phyloP scores from a whole-genome alignment of 37 sponge, comb jelly and placozoan species.

The Chondrosia reniformis region DNA sequence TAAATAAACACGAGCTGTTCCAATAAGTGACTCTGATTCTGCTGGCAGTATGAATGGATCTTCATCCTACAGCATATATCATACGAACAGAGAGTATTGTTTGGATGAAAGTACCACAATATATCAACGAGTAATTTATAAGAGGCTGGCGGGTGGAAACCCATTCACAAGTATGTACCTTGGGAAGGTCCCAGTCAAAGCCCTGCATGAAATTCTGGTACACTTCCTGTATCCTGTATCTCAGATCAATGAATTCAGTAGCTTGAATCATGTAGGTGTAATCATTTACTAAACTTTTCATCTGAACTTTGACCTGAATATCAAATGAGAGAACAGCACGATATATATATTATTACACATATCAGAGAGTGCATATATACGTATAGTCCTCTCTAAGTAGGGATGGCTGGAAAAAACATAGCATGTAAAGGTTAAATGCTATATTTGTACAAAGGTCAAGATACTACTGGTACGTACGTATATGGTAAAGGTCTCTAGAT shows the following conservation, averaged over 20 bases:
- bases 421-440: too few relatives aligned
- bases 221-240: slow-evolving; percentile 70
- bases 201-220: slow-evolving; percentile 69
- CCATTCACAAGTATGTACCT: background rate
- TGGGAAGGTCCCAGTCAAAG: slow-evolving; percentile 49
- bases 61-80: slow-evolving; percentile 45
- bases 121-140: background rate
- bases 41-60: slow-evolving; percentile 61
- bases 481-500: too few relatives aligned
- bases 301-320: slow-evolving; percentile 47
- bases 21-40: slow-evolving; percentile 42
- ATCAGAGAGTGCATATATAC: background rate
- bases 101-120: too few relatives aligned
- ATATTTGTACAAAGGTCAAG: too few relatives aligned
- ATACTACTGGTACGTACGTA: too few relatives aligned
- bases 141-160: background rate
- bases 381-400: background rate
- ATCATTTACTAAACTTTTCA: slow-evolving; percentile 36
- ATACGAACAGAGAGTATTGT: too few relatives aligned
- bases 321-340: background rate
- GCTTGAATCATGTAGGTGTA: slow-evolving; percentile 47
- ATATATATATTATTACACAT: background rate
- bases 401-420: background rate
- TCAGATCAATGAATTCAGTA: slow-evolving; percentile 52
- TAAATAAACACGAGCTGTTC: slow-evolving; percentile 58